Evolutionary conservation across 2,888 invertebrate species (phyloP).

Genomic region (Hypselothyrea guttata): DNA sequence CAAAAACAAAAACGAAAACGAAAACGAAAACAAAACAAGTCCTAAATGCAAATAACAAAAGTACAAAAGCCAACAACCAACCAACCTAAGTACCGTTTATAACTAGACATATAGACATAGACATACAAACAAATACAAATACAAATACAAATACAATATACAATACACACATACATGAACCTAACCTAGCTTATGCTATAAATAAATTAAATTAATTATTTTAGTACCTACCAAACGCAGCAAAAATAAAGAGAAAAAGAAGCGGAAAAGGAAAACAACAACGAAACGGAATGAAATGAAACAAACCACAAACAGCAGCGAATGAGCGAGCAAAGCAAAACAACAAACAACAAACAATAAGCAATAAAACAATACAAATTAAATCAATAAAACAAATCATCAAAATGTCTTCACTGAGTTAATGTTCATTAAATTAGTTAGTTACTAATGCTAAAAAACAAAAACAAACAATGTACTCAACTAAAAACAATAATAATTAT

Average conservation of each 20-base stretch:
- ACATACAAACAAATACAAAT: slow-evolving; percentile 18
- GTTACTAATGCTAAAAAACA: slow-evolving; percentile 37
- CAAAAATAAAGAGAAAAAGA: too few relatives aligned
- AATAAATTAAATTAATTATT: slow-evolving; percentile 50
- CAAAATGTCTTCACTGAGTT: slow-evolving; percentile 57
- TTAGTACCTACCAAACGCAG: slow-evolving; percentile 59
- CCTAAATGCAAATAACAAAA: slow-evolving; percentile 75
- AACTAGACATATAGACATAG: slow-evolving; percentile 47
- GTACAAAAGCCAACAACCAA: slow-evolving; percentile 78
- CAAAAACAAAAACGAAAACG: slow-evolving; percentile 35
- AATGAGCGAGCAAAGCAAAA: slow-evolving; percentile 24
- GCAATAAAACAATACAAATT: slow-evolving; percentile 37
- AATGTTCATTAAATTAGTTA: slow-evolving; percentile 49
- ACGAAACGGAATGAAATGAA: slow-evolving; percentile 16
- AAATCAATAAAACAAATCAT: slow-evolving; percentile 22
- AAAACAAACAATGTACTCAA: slow-evolving; percentile 35
- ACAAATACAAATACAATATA: slow-evolving; percentile 14
- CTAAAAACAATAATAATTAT: slow-evolving; percentile 18
- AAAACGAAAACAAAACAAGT: slow-evolving; percentile 67
- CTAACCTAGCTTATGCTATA: slow-evolving; percentile 45
- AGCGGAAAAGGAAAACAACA: slow-evolving; percentile 26
- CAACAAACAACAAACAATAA: slow-evolving; percentile 56
- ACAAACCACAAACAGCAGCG: slow-evolving; percentile 16
- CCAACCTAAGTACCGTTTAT: slow-evolving; percentile 72
- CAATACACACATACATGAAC: slow-evolving; percentile 7